These are phyloP conservation scores for Lutjanus campechanus DNA, from an alignment of 2,797 vertebrate species.

Conservation along the genomic window DNA sequence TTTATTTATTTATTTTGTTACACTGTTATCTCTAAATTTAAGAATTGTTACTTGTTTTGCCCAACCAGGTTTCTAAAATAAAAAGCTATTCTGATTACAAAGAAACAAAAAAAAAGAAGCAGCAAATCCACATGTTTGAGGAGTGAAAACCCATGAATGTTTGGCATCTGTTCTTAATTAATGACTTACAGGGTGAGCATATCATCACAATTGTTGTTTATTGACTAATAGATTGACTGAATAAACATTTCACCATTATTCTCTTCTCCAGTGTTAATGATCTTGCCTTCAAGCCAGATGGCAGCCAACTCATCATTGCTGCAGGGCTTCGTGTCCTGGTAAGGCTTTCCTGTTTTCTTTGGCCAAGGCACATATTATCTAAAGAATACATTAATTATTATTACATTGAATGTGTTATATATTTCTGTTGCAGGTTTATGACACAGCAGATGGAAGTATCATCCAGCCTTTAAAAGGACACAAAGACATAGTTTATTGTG, in stretches of 20 bases:
- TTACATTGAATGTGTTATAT: slow-evolving; percentile 3
- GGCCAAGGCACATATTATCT: not conserved
- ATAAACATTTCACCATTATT: slow-evolving; percentile 10
- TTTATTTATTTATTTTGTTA: not conserved
- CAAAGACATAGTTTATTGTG: slow-evolving; percentile 97
- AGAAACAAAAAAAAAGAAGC: slow-evolving; percentile 1
- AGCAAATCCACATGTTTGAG: not conserved
- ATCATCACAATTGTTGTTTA: not conserved
- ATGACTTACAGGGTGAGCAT: not conserved
- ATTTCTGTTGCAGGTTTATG: slow-evolving; percentile 90
- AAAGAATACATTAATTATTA: slow-evolving; percentile 4
- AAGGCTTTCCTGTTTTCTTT: slow-evolving; percentile 61
- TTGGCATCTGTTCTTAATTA: not conserved
- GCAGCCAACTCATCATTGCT: slow-evolving; percentile 95
- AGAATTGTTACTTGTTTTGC: not conserved
- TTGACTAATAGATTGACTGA: not conserved
- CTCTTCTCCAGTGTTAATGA: slow-evolving; percentile 91
- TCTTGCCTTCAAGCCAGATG: slow-evolving; percentile 97
- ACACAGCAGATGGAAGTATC: slow-evolving; percentile 94
- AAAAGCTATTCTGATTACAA: not conserved
- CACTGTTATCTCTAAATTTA: not conserved
- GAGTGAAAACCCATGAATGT: not conserved
- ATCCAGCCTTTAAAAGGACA: slow-evolving; percentile 97
- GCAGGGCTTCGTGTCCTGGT: slow-evolving; percentile 96
- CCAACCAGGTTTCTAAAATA: not conserved